These are phyloP conservation scores for Hydrochoerus hydrochaeris DNA, from an alignment of 2,113 vertebrate species.

Conservation along the genomic window DNA sequence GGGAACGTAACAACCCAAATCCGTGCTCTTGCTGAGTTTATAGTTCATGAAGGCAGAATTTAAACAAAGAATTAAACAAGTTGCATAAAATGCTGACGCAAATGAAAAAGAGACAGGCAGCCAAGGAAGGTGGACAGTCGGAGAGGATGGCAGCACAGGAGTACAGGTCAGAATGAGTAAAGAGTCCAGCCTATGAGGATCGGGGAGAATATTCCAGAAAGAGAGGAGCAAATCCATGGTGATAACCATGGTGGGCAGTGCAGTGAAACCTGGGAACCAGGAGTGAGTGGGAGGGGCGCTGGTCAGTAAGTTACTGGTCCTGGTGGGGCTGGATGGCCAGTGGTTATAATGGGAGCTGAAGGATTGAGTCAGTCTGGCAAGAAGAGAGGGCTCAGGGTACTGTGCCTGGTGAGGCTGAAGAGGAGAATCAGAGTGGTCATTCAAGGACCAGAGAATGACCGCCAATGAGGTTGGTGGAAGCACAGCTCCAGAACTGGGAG, in stretches of 20 bases:
- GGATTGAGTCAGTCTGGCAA: too few species aligned
- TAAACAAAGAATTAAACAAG: not conserved
- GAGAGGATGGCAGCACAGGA: rapidly evolving
- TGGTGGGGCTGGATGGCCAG: not conserved
- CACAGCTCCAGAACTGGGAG: not conserved
- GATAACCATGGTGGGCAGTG: not conserved
- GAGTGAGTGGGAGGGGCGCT: too few species aligned
- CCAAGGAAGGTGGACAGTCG: not conserved
- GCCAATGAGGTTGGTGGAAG: not conserved
- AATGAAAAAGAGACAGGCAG: not conserved
- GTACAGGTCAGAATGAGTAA: not conserved
- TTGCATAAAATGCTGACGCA: rapidly evolving
- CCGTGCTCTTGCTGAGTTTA: not conserved
- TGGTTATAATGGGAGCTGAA: not conserved
- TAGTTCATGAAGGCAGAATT: not conserved
- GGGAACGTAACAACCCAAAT: too few species aligned
- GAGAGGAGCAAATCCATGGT: not conserved
- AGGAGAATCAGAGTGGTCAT: not conserved
- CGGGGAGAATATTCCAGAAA: too few species aligned
- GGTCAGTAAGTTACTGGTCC: not conserved
- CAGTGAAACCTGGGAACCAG: not conserved
- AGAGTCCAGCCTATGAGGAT: rapidly evolving
- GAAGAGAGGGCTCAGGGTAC: not conserved
- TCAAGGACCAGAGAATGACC: not conserved
- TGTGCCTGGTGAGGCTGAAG: not conserved